Evolutionary conservation across 2,797 vertebrate genomes (phyloP), one percentile per base, ranked within the genome.

Genomic region (Cryptoblepharus egeriae): DNA sequence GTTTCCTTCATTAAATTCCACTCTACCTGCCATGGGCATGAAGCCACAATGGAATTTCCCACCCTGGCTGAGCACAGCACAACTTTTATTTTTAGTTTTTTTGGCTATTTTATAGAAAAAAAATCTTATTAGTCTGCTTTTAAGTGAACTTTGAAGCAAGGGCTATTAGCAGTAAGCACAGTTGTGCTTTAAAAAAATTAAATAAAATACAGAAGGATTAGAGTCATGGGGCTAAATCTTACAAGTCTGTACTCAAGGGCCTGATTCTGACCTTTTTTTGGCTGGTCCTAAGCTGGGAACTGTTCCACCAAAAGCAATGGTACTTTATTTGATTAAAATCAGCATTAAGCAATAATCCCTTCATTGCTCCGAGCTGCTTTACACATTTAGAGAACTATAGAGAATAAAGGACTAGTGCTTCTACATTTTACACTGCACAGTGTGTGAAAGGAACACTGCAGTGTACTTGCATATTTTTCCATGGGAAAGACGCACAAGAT

Each of bases 1-100:
- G 96, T 96, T 96, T 96, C 96, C 96, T 96, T 96, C 96, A 95
- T 96, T 95, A 96, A 95, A 96, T 96, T 96, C 96, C 96, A 94
- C 95, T 96, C 95, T 96, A 96, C 96, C 96, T 96, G 96, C 96
- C 96, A 96, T 94, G 95, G 96, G 96, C 96, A 95, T 90, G 90
- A 90, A 94, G 96, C 96, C 96, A 96, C 95, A 95, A 96, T 96
- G 96, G 96, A 96, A 96, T 96, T 96, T 96, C 96, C 96, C 96
- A 96, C 94, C 95, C 95, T 94, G 95, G 95, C 95, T 93, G 94
- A 93, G 92, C 90, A 93, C 80, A 94, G 93, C 91, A 89, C 92
- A 95, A 95, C 92, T 94, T 94, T 93, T 95, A 94, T 94, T 95
- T 96, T 94, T 94, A 95, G 92, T 77, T 58, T 86, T 49, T 85